Evolutionary conservation across 2,797 vertebrate species (phyloP).

Genomic region (Furcifer pardalis): DNA sequence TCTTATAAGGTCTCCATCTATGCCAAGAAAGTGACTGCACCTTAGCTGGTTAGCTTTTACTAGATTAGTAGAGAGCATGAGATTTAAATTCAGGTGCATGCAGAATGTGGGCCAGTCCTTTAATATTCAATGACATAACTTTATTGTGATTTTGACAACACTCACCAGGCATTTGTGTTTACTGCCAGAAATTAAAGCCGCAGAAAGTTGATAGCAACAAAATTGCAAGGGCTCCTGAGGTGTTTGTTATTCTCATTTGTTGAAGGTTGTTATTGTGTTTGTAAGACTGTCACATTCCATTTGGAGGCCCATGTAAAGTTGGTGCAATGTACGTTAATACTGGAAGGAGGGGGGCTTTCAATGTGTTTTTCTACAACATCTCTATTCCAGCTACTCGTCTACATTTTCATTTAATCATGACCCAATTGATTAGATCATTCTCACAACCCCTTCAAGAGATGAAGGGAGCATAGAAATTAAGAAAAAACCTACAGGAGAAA

Average conservation of each 20-base stretch:
- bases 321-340: slow-evolving; percentile 71
- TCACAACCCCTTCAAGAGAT: slow-evolving; percentile 40
- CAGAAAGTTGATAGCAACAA: slow-evolving; percentile 84
- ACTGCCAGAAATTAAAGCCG: slow-evolving; percentile 83
- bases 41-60: slow-evolving; percentile 76
- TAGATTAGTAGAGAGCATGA: slow-evolving; percentile 81
- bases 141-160: slow-evolving; percentile 82
- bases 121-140: slow-evolving; percentile 86
- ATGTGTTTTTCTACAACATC: slow-evolving; percentile 37
- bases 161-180: slow-evolving; percentile 80
- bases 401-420: slow-evolving; percentile 62
- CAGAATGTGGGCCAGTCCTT: slow-evolving; percentile 74
- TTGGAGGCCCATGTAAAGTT: slow-evolving; percentile 77
- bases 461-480: slow-evolving; percentile 47
- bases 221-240: slow-evolving; percentile 79
- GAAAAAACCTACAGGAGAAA: slow-evolving; percentile 44
- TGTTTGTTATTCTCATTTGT: slow-evolving; percentile 84
- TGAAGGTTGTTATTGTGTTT: slow-evolving; percentile 84
- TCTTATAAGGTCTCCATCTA: slow-evolving; percentile 31
- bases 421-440: slow-evolving; percentile 58
- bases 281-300: slow-evolving; percentile 82
- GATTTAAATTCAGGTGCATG: slow-evolving; percentile 81
- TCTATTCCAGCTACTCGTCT: slow-evolving; percentile 40
- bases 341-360: slow-evolving; percentile 56
- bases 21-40: slow-evolving; percentile 45